phyloP scores from a whole-genome alignment of 2,113 vertebrate species.

The Gnathonemus longibarbis region DNA sequence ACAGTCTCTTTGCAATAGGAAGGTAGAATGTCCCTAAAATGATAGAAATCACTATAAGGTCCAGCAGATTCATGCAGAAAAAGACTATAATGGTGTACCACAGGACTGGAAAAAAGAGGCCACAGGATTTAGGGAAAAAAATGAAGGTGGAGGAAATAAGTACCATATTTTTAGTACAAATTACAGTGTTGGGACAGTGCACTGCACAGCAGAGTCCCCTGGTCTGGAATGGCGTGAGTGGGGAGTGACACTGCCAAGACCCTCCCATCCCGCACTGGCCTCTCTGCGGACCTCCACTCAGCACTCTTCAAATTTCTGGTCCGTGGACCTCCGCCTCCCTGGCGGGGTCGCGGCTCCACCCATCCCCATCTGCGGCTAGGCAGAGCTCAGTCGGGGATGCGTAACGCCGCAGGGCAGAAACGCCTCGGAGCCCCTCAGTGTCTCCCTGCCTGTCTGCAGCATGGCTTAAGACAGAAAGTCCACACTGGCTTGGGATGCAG shows the following conservation, averaged over 20 bases:
- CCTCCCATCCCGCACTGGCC: conserved; percentile 59
- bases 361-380: conserved; percentile 34
- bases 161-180: conserved; percentile 75
- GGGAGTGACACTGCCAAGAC: conserved; percentile 57
- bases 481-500: conserved; percentile 36
- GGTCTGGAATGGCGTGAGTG: conserved; percentile 69
- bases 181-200: conserved; percentile 71
- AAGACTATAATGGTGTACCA: conserved; percentile 64
- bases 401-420: not conserved
- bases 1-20: conserved; percentile 38
- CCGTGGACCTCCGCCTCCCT: not conserved
- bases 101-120: conserved; percentile 55
- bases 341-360: conserved; percentile 17
- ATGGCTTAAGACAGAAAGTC: conserved; percentile 39
- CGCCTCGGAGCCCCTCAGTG: conserved; percentile 17
- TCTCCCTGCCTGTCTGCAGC: not conserved
- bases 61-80: conserved; percentile 57
- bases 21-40: conserved; percentile 35
- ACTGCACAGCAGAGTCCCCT: conserved; percentile 60
- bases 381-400: conserved; percentile 27
- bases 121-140: conserved; percentile 61
- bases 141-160: conserved; percentile 64
- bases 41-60: conserved; percentile 52
- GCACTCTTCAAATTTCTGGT: conserved; percentile 8
- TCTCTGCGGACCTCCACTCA: conserved; percentile 51